A percentile compares a stretch with the other conserved stretches of the same genome.
phyloP scores from a whole-genome alignment of 92 coral and sea anemone species.

The Umimayanthus kanabou region DNA sequence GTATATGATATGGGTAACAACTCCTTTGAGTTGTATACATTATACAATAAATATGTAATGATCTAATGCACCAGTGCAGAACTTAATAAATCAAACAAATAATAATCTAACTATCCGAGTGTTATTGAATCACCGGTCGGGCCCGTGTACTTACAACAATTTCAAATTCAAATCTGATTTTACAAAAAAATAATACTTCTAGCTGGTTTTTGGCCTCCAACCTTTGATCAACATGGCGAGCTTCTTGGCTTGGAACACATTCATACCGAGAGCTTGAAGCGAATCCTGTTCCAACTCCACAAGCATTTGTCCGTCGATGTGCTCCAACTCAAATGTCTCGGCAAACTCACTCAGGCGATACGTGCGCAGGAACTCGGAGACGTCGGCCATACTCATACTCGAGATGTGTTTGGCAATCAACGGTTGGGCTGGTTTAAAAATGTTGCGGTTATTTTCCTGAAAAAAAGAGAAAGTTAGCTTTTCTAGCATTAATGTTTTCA shows the following conservation, averaged over 20 bases:
- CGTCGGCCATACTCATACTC: conserved; percentile 4
- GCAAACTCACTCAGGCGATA: conserved; percentile 20
- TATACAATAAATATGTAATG: too few species aligned
- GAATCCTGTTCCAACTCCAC: conserved; percentile 9
- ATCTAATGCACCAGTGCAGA: too few species aligned
- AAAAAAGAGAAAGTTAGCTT: neutral
- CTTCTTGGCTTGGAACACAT: conserved; percentile 28
- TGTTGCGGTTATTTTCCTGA: neutral
- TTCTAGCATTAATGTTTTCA: too few species aligned
- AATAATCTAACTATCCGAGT: too few species aligned
- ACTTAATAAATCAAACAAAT: too few species aligned
- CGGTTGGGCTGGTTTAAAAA: neutral
- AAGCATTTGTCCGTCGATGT: conserved; percentile 27
- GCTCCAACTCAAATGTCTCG: neutral
- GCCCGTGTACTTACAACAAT: neutral
- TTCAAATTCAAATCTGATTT: too few species aligned
- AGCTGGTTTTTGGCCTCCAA: conserved; percentile 23
- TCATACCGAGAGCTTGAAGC: conserved; percentile 24
- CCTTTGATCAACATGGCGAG: conserved; percentile 21
- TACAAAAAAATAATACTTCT: neutral
- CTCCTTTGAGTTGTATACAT: too few species aligned
- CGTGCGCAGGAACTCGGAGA: neutral
- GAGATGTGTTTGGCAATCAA: neutral
- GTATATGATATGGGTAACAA: too few species aligned
- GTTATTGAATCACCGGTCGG: neutral